Percentiles rank a stretch among this genome's conserved stretches.
phyloP scores from a whole-genome alignment of 1,140 invertebrate species.

The Cotesia glomerata region DNA sequence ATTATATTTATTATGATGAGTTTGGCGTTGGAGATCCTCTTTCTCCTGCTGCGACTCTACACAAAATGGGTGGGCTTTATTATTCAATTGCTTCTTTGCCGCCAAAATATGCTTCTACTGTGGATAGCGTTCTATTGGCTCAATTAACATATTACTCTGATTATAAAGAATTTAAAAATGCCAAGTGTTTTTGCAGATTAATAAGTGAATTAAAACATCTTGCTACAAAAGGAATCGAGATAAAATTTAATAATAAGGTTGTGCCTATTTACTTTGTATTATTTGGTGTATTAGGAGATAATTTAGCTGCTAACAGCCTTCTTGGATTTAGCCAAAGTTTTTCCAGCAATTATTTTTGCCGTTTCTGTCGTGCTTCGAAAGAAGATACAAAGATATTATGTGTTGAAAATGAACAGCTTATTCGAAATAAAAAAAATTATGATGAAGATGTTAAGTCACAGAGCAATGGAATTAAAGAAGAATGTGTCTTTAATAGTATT shows the following conservation, averaged over 20 bases:
- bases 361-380: background rate
- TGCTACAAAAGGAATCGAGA: background rate
- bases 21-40: background rate
- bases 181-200: background rate
- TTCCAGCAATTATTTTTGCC: background rate
- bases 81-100: background rate
- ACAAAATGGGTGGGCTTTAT: slow-evolving; percentile 5
- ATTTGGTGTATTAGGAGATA: background rate
- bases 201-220: background rate
- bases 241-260: background rate
- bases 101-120: background rate
- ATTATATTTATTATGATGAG: slow-evolving; percentile 1
- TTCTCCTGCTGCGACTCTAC: background rate
- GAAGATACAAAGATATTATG: background rate
- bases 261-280: background rate
- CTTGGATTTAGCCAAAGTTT: background rate
- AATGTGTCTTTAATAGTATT: slow-evolving; percentile 9
- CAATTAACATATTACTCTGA: background rate
- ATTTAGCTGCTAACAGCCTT: background rate
- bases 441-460: background rate
- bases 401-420: background rate
- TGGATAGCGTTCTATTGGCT: background rate
- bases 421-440: background rate
- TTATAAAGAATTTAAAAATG: background rate
- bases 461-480: background rate